phyloP scores from a whole-genome alignment of 2,888 invertebrate species.

The Camponotus fellah region DNA sequence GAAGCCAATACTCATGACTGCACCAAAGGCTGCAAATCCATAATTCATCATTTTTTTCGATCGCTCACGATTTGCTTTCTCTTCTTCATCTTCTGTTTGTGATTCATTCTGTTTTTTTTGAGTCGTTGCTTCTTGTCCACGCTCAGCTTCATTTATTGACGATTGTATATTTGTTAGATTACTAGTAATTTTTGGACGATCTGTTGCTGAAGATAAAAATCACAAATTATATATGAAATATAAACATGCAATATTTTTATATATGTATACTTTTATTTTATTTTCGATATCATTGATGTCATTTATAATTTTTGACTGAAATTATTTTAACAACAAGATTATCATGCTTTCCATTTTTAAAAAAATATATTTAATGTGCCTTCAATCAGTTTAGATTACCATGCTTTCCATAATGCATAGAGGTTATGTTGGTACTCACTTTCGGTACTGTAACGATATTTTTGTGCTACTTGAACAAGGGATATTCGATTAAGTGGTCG shows the following conservation, averaged over 20 bases:
- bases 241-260: not conserved
- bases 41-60: slow-evolving; percentile 92
- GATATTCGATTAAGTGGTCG: slow-evolving; percentile 71
- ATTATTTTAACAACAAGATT: slow-evolving; percentile 10
- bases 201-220: slow-evolving; percentile 35
- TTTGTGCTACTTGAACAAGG: slow-evolving; percentile 71
- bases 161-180: slow-evolving; percentile 80
- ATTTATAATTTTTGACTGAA: not conserved
- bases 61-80: slow-evolving; percentile 89
- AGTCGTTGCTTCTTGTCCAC: slow-evolving; percentile 46
- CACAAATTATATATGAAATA: not conserved
- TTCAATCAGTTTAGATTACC: not conserved
- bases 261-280: not conserved
- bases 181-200: slow-evolving; percentile 77
- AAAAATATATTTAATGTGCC: too few species aligned
- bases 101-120: slow-evolving; percentile 84
- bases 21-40: slow-evolving; percentile 86
- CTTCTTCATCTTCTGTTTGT: slow-evolving; percentile 87
- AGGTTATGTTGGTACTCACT: slow-evolving; percentile 79
- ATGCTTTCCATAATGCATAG: slow-evolving; percentile 32
- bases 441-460: slow-evolving; percentile 74
- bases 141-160: slow-evolving; percentile 60
- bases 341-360: slow-evolving; percentile 37
- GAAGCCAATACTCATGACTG: slow-evolving; percentile 88
- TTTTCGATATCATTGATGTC: not conserved